Base-by-base conservation (phyloP, 2,113 vertebrate genomes). In the Gnathonemus echidnorhynchus region DNA sequence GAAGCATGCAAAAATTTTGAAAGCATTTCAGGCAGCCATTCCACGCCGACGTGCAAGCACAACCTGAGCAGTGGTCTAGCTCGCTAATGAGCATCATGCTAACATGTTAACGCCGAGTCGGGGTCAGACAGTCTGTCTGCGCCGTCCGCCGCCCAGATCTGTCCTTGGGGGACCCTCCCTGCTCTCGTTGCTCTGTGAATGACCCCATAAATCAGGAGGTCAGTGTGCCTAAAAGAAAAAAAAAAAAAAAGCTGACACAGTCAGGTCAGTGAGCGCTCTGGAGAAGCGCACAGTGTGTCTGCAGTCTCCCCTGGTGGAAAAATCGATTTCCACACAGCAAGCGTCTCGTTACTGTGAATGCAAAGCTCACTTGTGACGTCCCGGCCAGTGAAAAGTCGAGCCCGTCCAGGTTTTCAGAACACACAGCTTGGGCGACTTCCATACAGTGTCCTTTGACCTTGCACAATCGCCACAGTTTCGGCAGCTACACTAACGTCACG, bases 121-220 rank as follows among this genome's bases (percentile, higher is more conserved):
- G 53, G 87, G 87, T 62, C 87, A 88, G 31, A 46, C 48, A 21
- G n/a, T 17, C 50, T 42, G 87, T 35, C 87, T 53, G 86, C 19
- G 13, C 84, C 42, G 4, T 10, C 50, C n/a, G n/a, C 50, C 86
- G 39, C 39, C 13, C 77, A 7, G 77, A 24, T 45, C 39, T 83
- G n/a, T 31, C 62, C 42, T n/a, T 86, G n/a, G 84, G 42, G 24
- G 45, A 80, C 24, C 45, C 24, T 27, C 48, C 45, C 84, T 50
- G 84, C n/a, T 46, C 42, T 39, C 35, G n/a, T 80, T 7, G 45
- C 70, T 66, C 46, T 83, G 27, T 58, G 24, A 31, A 48, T 70
- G 83, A 90, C 83, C 89, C 58, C 45, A 48, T 88, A 31, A 74
- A 66, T 52, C 66, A 24, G 58, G 46, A 90, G 86, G 66, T 90